Percentiles rank a stretch among this genome's conserved stretches.
Evolutionary conservation across 2,888 invertebrate genomes (phyloP).

Genomic region (Subacronicta megacephala): DNA sequence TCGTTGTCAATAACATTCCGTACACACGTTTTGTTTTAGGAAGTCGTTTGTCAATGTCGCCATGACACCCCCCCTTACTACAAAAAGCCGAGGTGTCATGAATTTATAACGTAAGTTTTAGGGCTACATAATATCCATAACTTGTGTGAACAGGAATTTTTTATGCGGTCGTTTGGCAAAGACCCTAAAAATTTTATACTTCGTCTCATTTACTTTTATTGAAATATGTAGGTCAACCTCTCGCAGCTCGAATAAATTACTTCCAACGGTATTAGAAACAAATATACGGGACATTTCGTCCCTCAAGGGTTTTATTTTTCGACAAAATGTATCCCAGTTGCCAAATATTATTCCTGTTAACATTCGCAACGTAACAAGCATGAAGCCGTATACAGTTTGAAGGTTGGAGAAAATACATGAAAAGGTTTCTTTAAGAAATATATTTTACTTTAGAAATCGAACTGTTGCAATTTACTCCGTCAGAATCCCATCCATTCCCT

Average conservation of each 20-base stretch:
- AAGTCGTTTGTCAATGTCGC: conserved; percentile 53
- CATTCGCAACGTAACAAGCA: neutral
- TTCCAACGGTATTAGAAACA: conserved; percentile 47
- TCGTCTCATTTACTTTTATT: conserved; percentile 36
- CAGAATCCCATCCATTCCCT: conserved; percentile 24
- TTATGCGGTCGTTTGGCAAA: conserved; percentile 47
- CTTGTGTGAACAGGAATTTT: conserved; percentile 46
- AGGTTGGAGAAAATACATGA: neutral
- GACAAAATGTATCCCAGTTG: conserved; percentile 5
- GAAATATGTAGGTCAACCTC: conserved; percentile 46
- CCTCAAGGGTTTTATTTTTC: conserved; percentile 13
- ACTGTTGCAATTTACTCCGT: conserved; percentile 13
- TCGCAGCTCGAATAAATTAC: conserved; percentile 38
- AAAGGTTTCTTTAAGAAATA: conserved; percentile 9
- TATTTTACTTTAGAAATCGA: no score
- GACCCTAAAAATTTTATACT: conserved; percentile 51
- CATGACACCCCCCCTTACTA: conserved; percentile 29
- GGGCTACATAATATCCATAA: conserved; percentile 41
- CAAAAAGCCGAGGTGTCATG: conserved; percentile 48
- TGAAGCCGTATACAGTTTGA: conserved; percentile 7
- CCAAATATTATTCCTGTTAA: neutral
- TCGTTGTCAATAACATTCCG: conserved; percentile 49
- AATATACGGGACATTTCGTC: conserved; percentile 31
- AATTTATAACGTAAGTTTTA: conserved; percentile 55
- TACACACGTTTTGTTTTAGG: conserved; percentile 49